phyloP scores from a whole-genome alignment of 2,888 invertebrate species.

The Seira sanloemensis region DNA sequence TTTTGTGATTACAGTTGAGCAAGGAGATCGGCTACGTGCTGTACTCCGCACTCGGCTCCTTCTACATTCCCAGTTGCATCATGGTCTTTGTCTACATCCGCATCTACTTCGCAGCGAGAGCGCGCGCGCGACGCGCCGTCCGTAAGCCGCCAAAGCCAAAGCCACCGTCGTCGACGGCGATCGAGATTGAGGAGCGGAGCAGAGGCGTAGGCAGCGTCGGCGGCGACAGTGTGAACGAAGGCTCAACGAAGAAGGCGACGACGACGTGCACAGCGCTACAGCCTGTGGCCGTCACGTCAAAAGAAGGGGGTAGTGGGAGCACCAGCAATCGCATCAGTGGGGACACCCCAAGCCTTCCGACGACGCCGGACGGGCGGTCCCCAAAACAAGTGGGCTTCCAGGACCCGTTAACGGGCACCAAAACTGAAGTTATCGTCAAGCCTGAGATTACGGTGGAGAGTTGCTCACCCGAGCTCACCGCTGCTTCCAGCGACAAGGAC shows the following conservation, averaged over 20 bases:
- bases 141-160: conserved; percentile 82
- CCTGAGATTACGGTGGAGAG: conserved; percentile 73
- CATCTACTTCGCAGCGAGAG: conserved; percentile 97
- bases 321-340: conserved; percentile 49
- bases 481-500: conserved; percentile 40
- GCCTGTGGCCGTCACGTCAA: conserved; percentile 55
- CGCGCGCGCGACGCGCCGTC: conserved; percentile 91
- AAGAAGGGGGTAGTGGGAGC: conserved; percentile 41
- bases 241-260: conserved; percentile 60
- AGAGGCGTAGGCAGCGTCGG: conserved; percentile 38
- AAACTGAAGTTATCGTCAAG: conserved; percentile 65
- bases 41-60: conserved; percentile 98
- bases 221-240: conserved; percentile 49
- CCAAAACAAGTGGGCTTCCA: conserved; percentile 72
- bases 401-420: conserved; percentile 71
- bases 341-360: conserved; percentile 61
- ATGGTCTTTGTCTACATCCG: conserved; percentile 99
- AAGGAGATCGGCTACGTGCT: conserved; percentile 98
- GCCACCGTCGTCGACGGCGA: conserved; percentile 78
- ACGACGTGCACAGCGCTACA: conserved; percentile 45
- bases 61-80: conserved; percentile 99
- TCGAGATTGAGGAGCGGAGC: conserved; percentile 76
- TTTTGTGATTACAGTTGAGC: conserved; percentile 84
- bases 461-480: conserved; percentile 72
- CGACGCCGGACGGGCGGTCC: conserved; percentile 67